Evolutionary conservation across 2,113 vertebrate species (phyloP), one percentile per base, ranked within the genome.

Genomic region (Dasyprocta punctata): DNA sequence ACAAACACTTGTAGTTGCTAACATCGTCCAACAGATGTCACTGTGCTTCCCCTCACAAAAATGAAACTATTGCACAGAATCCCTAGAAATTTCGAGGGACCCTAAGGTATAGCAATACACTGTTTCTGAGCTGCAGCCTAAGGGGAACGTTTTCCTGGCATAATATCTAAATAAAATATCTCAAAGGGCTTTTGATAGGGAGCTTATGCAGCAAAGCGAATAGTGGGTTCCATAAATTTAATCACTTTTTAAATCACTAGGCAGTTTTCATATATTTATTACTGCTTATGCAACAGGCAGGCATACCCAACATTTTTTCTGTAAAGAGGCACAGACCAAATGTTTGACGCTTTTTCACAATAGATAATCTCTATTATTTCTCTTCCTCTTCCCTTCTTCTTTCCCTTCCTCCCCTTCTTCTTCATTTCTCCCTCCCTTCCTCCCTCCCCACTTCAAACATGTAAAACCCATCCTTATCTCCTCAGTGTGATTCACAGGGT

Each of bases 1-100:
- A 58, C 41, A 52, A 65, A 86, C 13, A 86, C 44, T 33, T 97
- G 93, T 86, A 96, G 56, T 93, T 94, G n/a, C 89, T 63, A 91
- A 93, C 1, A 69, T 1, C 3, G 33, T 73, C 80, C 95, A 97
- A 96, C 38, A 97, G 96, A 96, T 97, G 96, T 94, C 93, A 85
- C 96, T 95, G 41, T 93, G 44, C 71, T 90, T 61, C 81, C 81
- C 93, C 96, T 96, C 49, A 90, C 89, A 94, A 84, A 97, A 73
- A 47, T 86, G 73, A 97, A 93, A 97, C 38, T 83, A 89, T 24
- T 30, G 19, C 28, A 73, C 28, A 89, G 84, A 75, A 81, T 20
- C 22, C 75, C 44, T n/a, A 38, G 36, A 89, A 63, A n/a, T 91
- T 96, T 80, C 12, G 22, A 89, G 56, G 41, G 4, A 94, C 5